Base-by-base conservation (phyloP, 1,140 invertebrate genomes). In the Calycopis cecrops region DNA sequence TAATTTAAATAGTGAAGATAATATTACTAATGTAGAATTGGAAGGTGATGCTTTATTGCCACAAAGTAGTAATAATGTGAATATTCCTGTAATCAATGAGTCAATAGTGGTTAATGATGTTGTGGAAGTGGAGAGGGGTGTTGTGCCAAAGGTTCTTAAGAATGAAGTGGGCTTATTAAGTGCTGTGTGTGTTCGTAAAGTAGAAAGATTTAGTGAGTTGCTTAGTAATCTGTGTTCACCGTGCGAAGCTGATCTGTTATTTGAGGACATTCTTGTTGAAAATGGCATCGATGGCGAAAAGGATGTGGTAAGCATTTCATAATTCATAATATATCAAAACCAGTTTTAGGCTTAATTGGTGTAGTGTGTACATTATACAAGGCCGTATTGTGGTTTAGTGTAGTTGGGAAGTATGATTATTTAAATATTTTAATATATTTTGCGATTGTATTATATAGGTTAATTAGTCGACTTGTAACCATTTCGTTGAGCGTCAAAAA, bases 151-250 rank as follows among this genome's bases (percentile, higher is more conserved):
- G 69, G 69, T 68, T 60, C 55, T 75, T 61, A 74, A 78, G 63
- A 67, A 68, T 56, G 76, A 80, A 55, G 69, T 76, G 28, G 76
- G 81, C 8, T 73, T 87, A 51, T 69, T 87, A 55, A 80, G 81
- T 57, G 84, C 78, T 28, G 84, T 84, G 68, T 87, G 84, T 84
- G 81, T 87, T 62, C 76, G 77, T 55, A 85, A 79, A 85, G 84
- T 87, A 63, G 84, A 87, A 71, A 78, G 75, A 55, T 87, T 87
- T 55, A 87, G 84, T 87, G 84, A 87, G 65, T 72, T 87, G 69
- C 80, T 87, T 50, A 85, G 79, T 73, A 87, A 85, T 67, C 67
- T 87, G 57, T 87, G 84, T 77, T 85, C 84, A 6, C 84, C 84
- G 4, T 77, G 80, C 57, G 84, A 87, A 69, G 80, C 84, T 33